These are phyloP conservation scores for Calyptomena viridis DNA, from an alignment of 2,113 vertebrate genomes.

Conservation along the genomic window DNA sequence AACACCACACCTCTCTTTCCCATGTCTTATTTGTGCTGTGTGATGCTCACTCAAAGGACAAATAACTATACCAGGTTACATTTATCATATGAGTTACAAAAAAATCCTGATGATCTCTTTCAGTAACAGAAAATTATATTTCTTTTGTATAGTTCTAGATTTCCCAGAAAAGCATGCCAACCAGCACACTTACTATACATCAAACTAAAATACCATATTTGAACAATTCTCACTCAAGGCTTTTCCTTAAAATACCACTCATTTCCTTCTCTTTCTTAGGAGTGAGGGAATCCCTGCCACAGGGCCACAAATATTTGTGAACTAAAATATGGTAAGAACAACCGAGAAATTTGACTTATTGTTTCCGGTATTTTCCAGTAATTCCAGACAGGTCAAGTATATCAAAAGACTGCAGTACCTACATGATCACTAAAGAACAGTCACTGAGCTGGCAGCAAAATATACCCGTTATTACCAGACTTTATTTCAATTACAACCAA, in stretches of 20 bases:
- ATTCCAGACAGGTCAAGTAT: neutral
- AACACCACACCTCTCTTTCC: neutral
- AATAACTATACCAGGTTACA: neutral
- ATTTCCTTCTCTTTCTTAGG: neutral
- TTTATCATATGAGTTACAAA: neutral
- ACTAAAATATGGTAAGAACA: neutral
- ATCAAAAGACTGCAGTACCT: neutral
- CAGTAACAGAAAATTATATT: neutral
- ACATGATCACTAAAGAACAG: neutral
- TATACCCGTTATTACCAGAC: neutral
- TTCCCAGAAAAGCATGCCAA: neutral
- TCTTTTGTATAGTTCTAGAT: neutral
- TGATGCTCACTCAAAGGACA: neutral
- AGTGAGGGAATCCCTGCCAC: accelerated
- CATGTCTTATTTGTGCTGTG: accelerated
- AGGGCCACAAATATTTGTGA: neutral
- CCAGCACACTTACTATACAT: neutral
- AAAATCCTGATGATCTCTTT: neutral
- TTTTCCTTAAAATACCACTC: neutral
- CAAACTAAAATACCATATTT: neutral
- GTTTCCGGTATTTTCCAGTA: neutral
- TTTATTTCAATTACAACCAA: neutral
- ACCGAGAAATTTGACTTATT: neutral
- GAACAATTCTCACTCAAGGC: neutral
- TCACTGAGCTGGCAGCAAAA: neutral